These are phyloP conservation scores for Dynastes tityus DNA, from an alignment of 2,888 invertebrate species.

Conservation along the genomic window DNA sequence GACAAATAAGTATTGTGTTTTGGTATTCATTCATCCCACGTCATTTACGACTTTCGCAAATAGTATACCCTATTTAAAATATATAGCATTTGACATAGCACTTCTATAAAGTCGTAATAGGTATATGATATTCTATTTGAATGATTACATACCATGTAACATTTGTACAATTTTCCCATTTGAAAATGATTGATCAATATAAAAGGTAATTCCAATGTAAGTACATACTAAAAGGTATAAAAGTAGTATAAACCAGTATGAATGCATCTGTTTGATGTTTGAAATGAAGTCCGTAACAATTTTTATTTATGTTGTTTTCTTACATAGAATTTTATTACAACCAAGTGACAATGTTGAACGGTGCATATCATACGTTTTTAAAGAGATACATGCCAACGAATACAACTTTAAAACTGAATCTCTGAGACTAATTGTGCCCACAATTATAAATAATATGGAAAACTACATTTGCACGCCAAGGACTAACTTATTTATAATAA, in stretches of 20 bases:
- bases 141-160: neutral
- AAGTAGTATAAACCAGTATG: neutral
- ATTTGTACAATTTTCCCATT: conserved; percentile 4
- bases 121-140: no score
- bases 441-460: conserved; percentile 16
- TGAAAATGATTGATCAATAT: neutral
- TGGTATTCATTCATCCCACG: no score
- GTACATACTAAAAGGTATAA: conserved; percentile 5
- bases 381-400: neutral
- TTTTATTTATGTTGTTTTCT: neutral
- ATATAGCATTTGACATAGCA: no score
- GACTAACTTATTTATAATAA: conserved; percentile 20
- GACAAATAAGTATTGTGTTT: no score
- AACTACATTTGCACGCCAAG: conserved; percentile 14
- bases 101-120: no score
- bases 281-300: conserved; percentile 12
- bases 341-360: neutral
- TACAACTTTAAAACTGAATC: neutral
- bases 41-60: no score
- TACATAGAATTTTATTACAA: neutral
- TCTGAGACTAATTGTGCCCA: neutral
- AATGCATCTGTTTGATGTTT: neutral
- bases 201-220: neutral
- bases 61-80: no score
- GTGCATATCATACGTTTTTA: conserved; percentile 9